phyloP scores from a whole-genome alignment of 2,113 vertebrate species.

The Brachyhypopomus gauderio region DNA sequence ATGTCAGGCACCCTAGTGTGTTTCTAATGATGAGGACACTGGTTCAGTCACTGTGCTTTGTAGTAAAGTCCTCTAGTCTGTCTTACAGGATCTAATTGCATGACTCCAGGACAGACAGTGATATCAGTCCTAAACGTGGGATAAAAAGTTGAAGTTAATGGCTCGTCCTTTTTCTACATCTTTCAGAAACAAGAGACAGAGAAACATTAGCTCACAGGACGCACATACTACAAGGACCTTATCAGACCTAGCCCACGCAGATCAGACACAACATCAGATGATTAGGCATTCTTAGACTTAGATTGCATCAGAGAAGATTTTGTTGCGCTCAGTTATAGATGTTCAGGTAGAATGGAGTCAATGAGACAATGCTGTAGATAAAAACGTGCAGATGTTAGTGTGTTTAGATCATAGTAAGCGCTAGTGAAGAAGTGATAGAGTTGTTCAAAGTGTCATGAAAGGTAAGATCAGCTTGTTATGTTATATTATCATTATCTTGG shows the following conservation, averaged over 20 bases:
- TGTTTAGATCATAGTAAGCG: not conserved
- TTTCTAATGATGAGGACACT: slow-evolving; percentile 13
- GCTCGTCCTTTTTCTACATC: slow-evolving; percentile 19
- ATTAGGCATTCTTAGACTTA: not conserved
- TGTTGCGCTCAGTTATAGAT: not conserved
- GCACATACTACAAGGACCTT: not conserved
- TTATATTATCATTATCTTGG: not conserved
- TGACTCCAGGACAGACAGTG: not conserved
- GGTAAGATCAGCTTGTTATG: not conserved
- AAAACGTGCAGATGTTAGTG: not conserved
- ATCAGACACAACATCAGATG: not conserved
- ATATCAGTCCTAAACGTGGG: slow-evolving; percentile 23
- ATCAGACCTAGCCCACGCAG: slow-evolving; percentile 2
- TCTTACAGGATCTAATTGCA: slow-evolving; percentile 45
- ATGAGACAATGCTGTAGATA: not conserved
- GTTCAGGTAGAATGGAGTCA: not conserved
- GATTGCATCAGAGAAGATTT: not conserved
- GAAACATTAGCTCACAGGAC: not conserved
- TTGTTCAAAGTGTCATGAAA: not conserved
- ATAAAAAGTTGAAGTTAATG: slow-evolving; percentile 32
- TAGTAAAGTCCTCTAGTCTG: slow-evolving; percentile 26
- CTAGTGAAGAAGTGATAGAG: not conserved
- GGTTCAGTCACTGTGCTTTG: slow-evolving; percentile 9
- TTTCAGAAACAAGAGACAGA: slow-evolving; percentile 26
- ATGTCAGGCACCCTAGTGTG: slow-evolving; percentile 9